phyloP scores from a whole-genome alignment of 2,113 vertebrate genomes.

The Parus major region DNA sequence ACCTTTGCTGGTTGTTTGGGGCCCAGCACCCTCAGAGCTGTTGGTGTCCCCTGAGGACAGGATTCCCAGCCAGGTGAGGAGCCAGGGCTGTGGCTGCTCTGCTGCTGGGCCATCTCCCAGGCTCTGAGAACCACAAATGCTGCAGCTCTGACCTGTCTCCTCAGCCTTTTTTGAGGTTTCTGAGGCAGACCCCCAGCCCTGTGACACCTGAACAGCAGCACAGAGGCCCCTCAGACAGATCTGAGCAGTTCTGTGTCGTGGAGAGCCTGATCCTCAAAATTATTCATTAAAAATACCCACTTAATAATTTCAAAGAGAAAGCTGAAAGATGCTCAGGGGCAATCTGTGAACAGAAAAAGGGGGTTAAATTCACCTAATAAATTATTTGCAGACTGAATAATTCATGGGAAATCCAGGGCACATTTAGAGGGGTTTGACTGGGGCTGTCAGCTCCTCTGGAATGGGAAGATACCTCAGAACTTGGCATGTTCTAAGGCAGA shows the following conservation, averaged over 20 bases:
- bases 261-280: not conserved
- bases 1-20: not conserved
- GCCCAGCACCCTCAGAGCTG: not conserved
- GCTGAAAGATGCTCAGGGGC: not conserved
- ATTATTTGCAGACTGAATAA: slow-evolving; percentile 48
- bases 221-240: not conserved
- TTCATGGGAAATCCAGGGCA: not conserved
- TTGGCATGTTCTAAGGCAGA: not conserved
- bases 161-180: not conserved
- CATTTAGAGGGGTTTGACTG: not conserved
- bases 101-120: not conserved
- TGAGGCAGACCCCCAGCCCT: not conserved
- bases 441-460: not conserved
- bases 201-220: not conserved
- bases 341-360: slow-evolving; percentile 23
- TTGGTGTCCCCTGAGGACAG: not conserved
- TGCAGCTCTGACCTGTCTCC: not conserved
- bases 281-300: not conserved
- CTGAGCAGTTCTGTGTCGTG: not conserved
- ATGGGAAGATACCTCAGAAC: not conserved
- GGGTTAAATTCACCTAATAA: slow-evolving; percentile 49
- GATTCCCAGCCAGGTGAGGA: not conserved
- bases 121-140: not conserved
- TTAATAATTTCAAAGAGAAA: slow-evolving; percentile 41
- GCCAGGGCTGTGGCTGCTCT: not conserved